Evolutionary conservation across 2,797 vertebrate species (phyloP), one percentile per base, ranked within the genome.

Genomic region (Rachycentron canadum): DNA sequence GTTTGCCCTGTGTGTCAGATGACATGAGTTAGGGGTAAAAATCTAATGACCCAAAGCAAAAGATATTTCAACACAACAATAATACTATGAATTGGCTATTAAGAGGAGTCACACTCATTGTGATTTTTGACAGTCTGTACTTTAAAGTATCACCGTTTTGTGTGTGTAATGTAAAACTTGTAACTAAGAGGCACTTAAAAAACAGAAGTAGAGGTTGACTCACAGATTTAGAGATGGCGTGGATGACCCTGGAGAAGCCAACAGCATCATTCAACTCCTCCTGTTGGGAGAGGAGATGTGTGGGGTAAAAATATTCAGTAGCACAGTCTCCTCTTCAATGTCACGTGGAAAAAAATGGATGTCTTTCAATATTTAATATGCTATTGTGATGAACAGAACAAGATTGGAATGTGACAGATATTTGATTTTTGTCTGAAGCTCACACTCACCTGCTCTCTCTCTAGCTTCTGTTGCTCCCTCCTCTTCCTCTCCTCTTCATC

Each of bases 191-290:
- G 17, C 40, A 26, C 13, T 28, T 25, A 4, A 36, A 36, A 9
- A 32, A 10, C 28, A 17, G 60, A 2, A 16, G 1, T 13, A 11
- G n/a, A 40, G 0, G 16, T 30, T 8, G 25, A 96, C 98, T 95
- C 91, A 99, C 98, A 80, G 98, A 99, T 93, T 96, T 98, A 13
- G 97, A 97, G 90, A 99, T 96, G 69, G 96, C 96, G 25, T 99
- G 96, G 84, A 99, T 88, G 40, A 99, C 96, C 89, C 96, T 96
- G 83, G 98, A 98, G 94, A 99, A 99, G n/a, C 98, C 98, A 1
- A 99, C 98, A 0, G 98, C 98, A 74, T 99, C 97, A 59, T 97
- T 97, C 69, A 99, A 84, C 73, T 99, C 97, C 78, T 97, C 97
- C 98, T 99, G 90, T 23, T 85, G 71, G 52, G 23, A 74, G 26